Evolutionary conservation across 2,113 vertebrate genomes (phyloP).

Genomic region (Sebastes fasciatus): DNA sequence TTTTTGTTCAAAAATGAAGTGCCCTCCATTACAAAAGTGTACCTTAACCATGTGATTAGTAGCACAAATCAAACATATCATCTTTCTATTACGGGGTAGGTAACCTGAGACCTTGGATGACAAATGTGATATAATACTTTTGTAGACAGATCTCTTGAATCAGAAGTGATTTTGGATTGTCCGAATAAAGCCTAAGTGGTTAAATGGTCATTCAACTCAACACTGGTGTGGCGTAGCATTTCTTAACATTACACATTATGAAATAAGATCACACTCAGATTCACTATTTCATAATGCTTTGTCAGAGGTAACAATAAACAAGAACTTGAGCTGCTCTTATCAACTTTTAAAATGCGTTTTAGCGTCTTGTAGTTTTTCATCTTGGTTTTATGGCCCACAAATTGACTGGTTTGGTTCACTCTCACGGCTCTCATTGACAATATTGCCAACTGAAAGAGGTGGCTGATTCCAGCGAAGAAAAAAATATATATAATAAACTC

Average conservation of each 20-base stretch:
- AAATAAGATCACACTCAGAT: not conserved
- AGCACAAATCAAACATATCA: conserved; percentile 20
- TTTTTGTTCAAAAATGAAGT: not conserved
- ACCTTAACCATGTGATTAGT: conserved; percentile 14
- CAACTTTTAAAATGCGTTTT: not conserved
- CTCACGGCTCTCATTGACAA: not conserved
- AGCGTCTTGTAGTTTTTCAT: not conserved
- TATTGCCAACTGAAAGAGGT: not conserved
- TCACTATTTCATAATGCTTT: not conserved
- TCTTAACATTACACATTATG: conserved; percentile 8
- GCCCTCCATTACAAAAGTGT: conserved; percentile 17
- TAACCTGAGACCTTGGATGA: conserved; percentile 4
- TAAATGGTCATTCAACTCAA: not conserved
- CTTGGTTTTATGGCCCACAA: not conserved
- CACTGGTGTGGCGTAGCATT: conserved; percentile 15
- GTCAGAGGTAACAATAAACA: not conserved
- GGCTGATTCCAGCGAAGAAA: not conserved
- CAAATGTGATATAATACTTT: conserved; percentile 15
- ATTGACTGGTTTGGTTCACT: not conserved
- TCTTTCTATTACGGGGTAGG: not conserved
- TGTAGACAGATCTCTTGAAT: not conserved
- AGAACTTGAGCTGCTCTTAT: not conserved
- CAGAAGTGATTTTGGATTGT: conserved; percentile 12
- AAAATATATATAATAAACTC: not conserved
- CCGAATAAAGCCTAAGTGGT: conserved; percentile 40